A percentile compares a stretch with the other conserved stretches of the same genome.
Conservation (phyloP, 2,113 vertebrate genomes). For the Coryphaenoides rupestris region DNA sequence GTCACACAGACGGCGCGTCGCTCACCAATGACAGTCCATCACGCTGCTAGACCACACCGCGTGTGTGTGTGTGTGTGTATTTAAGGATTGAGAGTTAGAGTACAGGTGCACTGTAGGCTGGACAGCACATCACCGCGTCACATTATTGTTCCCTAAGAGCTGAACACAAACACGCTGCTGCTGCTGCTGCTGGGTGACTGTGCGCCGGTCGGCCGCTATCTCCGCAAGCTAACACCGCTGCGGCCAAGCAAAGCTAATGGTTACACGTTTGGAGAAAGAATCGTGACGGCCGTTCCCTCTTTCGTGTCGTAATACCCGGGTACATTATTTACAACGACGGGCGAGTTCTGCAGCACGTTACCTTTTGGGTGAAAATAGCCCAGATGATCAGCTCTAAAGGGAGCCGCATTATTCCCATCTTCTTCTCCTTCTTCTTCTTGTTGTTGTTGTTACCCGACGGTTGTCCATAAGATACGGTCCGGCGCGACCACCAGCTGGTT, state of each 20-base stretch:
- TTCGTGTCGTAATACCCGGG: not conserved
- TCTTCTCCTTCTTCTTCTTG: too few species aligned
- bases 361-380: constrained; percentile 67
- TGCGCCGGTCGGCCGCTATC: constrained; percentile 37
- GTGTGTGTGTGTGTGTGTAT: too few species aligned
- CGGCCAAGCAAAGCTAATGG: constrained; percentile 51
- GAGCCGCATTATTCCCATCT: constrained; percentile 68
- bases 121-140: too few species aligned
- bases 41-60: too few species aligned
- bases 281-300: not conserved
- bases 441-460: constrained; percentile 48
- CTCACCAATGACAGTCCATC: too few species aligned
- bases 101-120: too few species aligned
- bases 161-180: not conserved
- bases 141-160: not conserved
- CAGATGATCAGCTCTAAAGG: constrained; percentile 60
- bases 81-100: too few species aligned
- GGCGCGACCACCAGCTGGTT: constrained; percentile 54
- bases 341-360: constrained; percentile 32
- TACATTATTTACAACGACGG: not conserved
- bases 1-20: too few species aligned
- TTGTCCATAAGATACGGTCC: constrained; percentile 31
- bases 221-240: constrained; percentile 54
- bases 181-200: not conserved
- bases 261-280: not conserved